Conservation (phyloP, 2,797 vertebrate species). For the Spheniscus humboldti region DNA sequence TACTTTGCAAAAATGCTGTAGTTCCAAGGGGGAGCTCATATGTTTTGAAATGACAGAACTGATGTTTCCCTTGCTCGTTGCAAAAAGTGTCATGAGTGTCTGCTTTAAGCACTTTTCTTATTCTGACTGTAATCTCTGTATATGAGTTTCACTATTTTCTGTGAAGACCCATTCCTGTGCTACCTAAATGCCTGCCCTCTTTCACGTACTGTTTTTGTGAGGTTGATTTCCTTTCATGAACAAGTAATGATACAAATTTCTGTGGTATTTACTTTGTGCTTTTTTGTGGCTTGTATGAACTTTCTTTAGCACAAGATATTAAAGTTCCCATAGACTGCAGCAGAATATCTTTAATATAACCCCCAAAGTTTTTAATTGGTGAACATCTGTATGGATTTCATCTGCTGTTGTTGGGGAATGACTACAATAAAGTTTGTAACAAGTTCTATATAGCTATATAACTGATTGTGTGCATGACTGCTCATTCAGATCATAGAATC, state of each 20-base stretch:
- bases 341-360: not conserved
- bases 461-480: not conserved
- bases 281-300: not conserved
- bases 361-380: not conserved
- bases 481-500: not conserved
- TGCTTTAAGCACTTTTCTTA: not conserved
- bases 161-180: not conserved
- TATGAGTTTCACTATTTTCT: not conserved
- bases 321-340: not conserved
- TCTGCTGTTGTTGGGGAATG: not conserved
- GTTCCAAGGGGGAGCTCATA: not conserved
- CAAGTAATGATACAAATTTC: not conserved
- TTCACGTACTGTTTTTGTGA: not conserved
- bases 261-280: not conserved
- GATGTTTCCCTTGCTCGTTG: not conserved
- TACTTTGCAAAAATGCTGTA: not conserved
- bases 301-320: not conserved
- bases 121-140: not conserved
- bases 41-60: not conserved
- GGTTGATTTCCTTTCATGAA: not conserved
- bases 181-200: not conserved
- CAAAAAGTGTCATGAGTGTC: not conserved
- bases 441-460: not conserved
- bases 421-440: not conserved
- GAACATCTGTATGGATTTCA: not conserved